Evolutionary conservation across 2,888 invertebrate species (phyloP), one percentile per base, ranked within the genome.

Genomic region (Troides helena): DNA sequence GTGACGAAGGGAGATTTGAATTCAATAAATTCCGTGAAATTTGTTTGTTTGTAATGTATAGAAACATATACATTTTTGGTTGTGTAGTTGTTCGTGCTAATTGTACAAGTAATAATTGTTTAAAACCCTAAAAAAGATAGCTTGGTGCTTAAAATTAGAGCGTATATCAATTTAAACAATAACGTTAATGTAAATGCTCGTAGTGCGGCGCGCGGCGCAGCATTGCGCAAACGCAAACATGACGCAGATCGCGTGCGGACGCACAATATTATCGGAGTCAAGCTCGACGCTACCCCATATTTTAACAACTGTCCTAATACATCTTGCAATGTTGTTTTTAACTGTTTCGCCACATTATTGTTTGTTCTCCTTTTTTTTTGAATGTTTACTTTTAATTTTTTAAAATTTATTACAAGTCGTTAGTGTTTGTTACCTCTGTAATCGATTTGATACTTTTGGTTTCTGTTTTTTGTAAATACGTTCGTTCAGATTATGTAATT

Each of bases 261-360:
- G 81, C 82, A 83, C 90, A 85, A 85, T 90, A 89, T 87, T 83
- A 84, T 73, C 80, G 84, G 83, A 87, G 85, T 86, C 86, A 86
- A 87, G 84, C 77, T 83, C 81, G 79, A 84, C 83, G 85, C 87
- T 88, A 91, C 92, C 92, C 92, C 87, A 91, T 92, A 92, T 92
- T 92, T 92, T 92, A 92, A 92, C 92, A 92, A 92, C 92, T 92
- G 92, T 92, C 92, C 92, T 91, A 92, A 92, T 92, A 90, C 91
- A 92, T 92, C 92, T 92, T 90, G 89, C 91, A 90, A 91, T 92
- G 90, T 92, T 92, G 87, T 92, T 92, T 92, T 91, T 88, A 90
- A 90, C 87, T 90, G 90, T 91, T 90, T 88, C 88, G 88, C 89
- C 85, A 89, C 85, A 87, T 87, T 88, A 87, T 87, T 90, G 87